Evolutionary conservation across 2,113 vertebrate species (phyloP), one percentile per base, ranked within the genome.

Genomic region (Sander lucioperca): DNA sequence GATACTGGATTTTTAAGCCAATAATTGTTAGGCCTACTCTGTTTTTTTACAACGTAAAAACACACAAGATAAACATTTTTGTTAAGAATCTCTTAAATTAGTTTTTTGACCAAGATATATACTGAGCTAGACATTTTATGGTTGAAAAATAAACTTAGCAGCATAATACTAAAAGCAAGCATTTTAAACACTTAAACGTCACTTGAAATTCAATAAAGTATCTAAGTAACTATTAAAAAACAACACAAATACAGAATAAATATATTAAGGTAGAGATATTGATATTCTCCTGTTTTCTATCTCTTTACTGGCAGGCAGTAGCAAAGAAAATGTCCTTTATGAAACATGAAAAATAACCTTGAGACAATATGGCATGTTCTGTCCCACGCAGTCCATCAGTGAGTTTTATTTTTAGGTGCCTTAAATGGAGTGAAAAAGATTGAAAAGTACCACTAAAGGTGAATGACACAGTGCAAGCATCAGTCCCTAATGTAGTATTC

Each of bases 401-500:
- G 1, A 1, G n/a, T 56, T 80, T 77, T 91, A 86, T 91, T 91
- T 92, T 82, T 54, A 85, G 82, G 3, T 3, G 25, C 53, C 51
- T 77, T 82, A 86, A 85, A 86, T 86, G 87, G 77, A 87, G 63
- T 50, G 16, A 25, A 64, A 53, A 62, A 64, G 71, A 80, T 48
- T 47, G 64, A 59, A 70, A 86, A 80, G 63, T n/a, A 43, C 23
- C 66, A 87, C 39, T 64, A 57, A 74, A 86, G 85, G 69, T 85
- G 79, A 76, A 69, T 58, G 76, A 70, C 79, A 39, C 69, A 15
- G 76, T 27, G 72, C 73, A 48, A 74, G 75, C 81, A 75, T 63
- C 14, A 53, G 86, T 82, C 86, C 86, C 91, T 90, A 89, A 93
- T 89, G 84, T 74, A 79, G 87, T 87, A 87, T 86, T 90, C 88